Evolutionary conservation across 2,888 invertebrate genomes (phyloP).

Genomic region (Herminia tarsipennalis): DNA sequence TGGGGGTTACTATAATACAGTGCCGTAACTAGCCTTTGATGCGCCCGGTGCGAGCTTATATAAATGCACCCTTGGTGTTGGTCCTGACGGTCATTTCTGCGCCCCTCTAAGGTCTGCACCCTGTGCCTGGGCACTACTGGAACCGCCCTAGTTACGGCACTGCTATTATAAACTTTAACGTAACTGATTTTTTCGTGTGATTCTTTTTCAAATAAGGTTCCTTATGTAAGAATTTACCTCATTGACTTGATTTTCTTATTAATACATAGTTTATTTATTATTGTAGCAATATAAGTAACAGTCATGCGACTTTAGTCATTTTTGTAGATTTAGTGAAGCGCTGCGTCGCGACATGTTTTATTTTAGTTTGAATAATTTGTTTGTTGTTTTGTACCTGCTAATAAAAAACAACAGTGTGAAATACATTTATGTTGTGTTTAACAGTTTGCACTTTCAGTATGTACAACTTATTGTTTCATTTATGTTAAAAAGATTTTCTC

Average conservation of each 20-base stretch:
- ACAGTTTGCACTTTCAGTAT: slow-evolving; percentile 14
- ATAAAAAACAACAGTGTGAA: slow-evolving; percentile 16
- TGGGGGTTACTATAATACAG: no score
- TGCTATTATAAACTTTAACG: slow-evolving; percentile 29
- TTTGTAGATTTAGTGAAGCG: slow-evolving; percentile 63
- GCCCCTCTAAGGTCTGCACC: no score
- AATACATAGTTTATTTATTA: slow-evolving; percentile 65
- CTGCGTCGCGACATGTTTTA: slow-evolving; percentile 34
- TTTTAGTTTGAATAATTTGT: slow-evolving; percentile 33
- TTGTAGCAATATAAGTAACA: slow-evolving; percentile 66
- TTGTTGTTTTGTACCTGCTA: slow-evolving; percentile 69
- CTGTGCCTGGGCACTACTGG: no score
- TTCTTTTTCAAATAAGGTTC: slow-evolving; percentile 56
- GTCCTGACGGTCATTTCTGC: no score
- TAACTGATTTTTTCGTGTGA: slow-evolving; percentile 27
- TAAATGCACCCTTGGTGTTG: no score
- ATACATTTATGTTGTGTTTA: slow-evolving; percentile 9
- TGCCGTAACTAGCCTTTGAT: no score
- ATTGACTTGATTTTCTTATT: slow-evolving; percentile 51
- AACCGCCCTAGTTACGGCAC: no score
- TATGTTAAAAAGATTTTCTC: slow-evolving; percentile 1
- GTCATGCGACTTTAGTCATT: slow-evolving; percentile 81
- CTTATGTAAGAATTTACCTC: slow-evolving; percentile 72
- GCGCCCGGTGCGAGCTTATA: no score
- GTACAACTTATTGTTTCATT: no score